These are phyloP conservation scores for Ridgeia piscesae DNA, from an alignment of 1,140 invertebrate species.

Conservation along the genomic window DNA sequence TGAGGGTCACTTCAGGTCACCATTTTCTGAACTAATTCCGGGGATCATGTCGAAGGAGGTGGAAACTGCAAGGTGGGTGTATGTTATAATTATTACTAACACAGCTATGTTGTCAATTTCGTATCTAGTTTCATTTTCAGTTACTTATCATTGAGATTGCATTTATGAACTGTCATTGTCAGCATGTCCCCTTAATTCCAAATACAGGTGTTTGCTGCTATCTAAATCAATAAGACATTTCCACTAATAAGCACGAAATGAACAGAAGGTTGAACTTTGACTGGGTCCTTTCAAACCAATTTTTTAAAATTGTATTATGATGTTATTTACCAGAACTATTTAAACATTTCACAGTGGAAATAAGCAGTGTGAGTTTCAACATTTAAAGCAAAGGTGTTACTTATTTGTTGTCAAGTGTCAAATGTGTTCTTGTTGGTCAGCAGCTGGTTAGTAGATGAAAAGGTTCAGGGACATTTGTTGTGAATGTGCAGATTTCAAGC, in stretches of 20 bases:
- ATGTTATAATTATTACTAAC: neutral
- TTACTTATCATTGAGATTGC: neutral
- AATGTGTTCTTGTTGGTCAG: neutral
- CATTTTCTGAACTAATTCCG: conserved; percentile 79
- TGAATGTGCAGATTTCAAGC: conserved; percentile 60
- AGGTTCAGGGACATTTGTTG: conserved; percentile 20
- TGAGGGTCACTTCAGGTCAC: conserved; percentile 87
- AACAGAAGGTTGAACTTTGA: too few species aligned
- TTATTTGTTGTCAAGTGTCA: neutral
- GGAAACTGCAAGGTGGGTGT: conserved; percentile 62
- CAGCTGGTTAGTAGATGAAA: neutral
- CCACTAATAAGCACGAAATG: too few species aligned
- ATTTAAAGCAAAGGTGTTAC: neutral
- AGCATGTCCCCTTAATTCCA: too few species aligned
- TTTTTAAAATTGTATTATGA: too few species aligned
- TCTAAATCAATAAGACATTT: too few species aligned
- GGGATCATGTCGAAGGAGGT: conserved; percentile 83
- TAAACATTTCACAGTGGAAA: neutral
- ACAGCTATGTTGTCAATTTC: neutral
- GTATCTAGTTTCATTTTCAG: neutral
- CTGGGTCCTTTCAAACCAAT: too few species aligned
- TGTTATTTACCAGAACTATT: too few species aligned
- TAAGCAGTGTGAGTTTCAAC: neutral
- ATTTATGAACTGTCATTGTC: too few species aligned
- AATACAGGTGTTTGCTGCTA: too few species aligned